phyloP scores from a whole-genome alignment of 2,113 vertebrate genomes.

The Argyrosomus japonicus region DNA sequence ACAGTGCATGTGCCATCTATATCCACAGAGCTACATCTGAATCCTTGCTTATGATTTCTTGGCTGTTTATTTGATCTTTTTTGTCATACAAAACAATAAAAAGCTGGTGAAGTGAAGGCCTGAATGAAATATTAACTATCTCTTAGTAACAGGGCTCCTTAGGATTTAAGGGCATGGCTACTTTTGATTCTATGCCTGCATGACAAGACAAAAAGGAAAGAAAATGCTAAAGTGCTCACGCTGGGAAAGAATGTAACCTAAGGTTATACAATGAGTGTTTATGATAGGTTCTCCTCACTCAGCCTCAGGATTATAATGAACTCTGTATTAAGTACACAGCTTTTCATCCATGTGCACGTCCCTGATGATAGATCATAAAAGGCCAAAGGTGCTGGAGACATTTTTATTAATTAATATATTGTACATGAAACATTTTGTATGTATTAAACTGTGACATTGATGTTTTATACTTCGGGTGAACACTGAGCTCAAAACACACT shows the following conservation, averaged over 20 bases:
- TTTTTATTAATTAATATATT: constrained; percentile 18
- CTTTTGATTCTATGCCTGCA: neutral
- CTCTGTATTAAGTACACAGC: neutral
- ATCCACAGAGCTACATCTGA: constrained; percentile 6
- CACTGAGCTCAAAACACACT: constrained; percentile 28
- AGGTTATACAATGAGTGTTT: constrained; percentile 1
- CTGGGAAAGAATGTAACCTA: neutral
- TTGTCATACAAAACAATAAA: constrained; percentile 17
- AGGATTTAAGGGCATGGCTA: neutral
- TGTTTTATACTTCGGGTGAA: constrained; percentile 27
- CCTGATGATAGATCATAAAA: neutral
- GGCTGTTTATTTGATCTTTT: neutral
- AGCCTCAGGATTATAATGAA: constrained; percentile 32
- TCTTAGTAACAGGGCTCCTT: neutral
- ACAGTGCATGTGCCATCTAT: neutral
- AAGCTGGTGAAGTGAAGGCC: neutral
- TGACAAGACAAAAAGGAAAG: neutral
- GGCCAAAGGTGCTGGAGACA: constrained; percentile 6
- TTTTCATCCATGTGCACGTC: constrained; percentile 4
- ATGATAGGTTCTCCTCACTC: constrained; percentile 2
- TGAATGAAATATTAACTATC: constrained; percentile 15
- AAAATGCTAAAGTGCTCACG: neutral
- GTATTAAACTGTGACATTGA: constrained; percentile 31
- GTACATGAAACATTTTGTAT: constrained; percentile 6
- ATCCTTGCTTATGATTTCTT: neutral